These are phyloP conservation scores for Paratrypauchen microcephalus DNA, from an alignment of 2,797 vertebrate species.

Conservation along the genomic window DNA sequence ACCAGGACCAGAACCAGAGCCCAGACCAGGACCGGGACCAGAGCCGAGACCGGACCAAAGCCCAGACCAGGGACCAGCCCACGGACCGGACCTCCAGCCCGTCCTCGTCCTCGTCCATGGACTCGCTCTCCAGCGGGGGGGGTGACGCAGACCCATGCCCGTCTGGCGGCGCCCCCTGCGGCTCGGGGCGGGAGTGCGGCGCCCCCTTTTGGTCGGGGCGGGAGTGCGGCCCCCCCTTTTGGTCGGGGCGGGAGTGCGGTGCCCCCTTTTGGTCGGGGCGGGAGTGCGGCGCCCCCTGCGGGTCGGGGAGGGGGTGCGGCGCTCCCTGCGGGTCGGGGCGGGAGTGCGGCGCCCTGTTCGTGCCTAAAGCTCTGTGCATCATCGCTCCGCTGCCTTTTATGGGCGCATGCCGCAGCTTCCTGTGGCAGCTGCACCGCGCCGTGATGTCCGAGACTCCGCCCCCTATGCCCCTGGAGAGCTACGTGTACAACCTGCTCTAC, in stretches of 20 bases:
- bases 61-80: too few species aligned
- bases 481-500: conserved; percentile 90
- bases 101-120: conserved; percentile 90
- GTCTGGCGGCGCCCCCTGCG: conserved; percentile 37
- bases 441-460: conserved; percentile 82
- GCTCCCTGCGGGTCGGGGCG: conserved; percentile 80
- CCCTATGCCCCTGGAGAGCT: conserved; percentile 90
- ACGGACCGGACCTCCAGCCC: conserved; percentile 66
- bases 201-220: conserved; percentile 83
- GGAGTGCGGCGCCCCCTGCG: conserved; percentile 79
- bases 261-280: conserved; percentile 83
- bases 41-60: conserved; percentile 15
- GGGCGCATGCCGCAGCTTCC: conserved; percentile 88
- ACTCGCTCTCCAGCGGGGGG: conserved; percentile 87
- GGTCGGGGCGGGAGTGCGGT: conserved; percentile 85
- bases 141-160: conserved; percentile 79
- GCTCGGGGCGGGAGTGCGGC: conserved; percentile 85
- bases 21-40: too few species aligned
- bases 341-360: conserved; percentile 85
- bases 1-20: conserved; percentile 31
- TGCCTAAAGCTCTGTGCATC: conserved; percentile 90
- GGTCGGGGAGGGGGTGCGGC: conserved; percentile 85
- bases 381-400: conserved; percentile 92
- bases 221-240: conserved; percentile 79
- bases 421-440: conserved; percentile 85